Conservation (phyloP, 2,797 vertebrate genomes). For the Synaphobranchus kaupii region DNA sequence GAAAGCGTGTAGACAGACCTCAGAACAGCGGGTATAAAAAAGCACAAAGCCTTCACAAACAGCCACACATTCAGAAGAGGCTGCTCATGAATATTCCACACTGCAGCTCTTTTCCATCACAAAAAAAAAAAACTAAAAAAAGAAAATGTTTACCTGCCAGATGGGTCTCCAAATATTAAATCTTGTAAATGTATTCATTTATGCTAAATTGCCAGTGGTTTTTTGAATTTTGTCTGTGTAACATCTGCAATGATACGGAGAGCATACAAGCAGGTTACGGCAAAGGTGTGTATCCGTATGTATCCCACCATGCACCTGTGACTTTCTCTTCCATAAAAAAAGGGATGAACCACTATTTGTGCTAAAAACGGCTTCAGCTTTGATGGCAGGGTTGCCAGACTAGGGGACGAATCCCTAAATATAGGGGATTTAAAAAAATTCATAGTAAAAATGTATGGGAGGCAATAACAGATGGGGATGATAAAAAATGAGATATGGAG, state of each 20-base stretch:
- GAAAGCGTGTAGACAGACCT: not conserved
- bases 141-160: not conserved
- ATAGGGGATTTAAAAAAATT: no score
- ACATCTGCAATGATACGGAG: not conserved
- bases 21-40: not conserved
- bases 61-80: not conserved
- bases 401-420: not conserved
- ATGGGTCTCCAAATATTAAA: not conserved
- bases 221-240: not conserved
- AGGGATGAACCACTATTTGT: no score
- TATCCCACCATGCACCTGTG: not conserved
- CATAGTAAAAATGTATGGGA: not conserved
- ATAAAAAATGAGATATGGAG: not conserved
- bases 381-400: not conserved
- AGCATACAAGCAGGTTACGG: not conserved
- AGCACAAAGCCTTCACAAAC: not conserved
- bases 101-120: not conserved
- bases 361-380: no score
- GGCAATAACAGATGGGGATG: not conserved
- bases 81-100: not conserved
- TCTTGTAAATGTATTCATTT: constrained; percentile 1
- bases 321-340: not conserved
- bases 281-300: not conserved
- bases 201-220: not conserved
- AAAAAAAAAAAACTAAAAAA: not conserved